Base-by-base conservation (phyloP, 2,888 invertebrate species). In the Acholoe squamosa region DNA sequence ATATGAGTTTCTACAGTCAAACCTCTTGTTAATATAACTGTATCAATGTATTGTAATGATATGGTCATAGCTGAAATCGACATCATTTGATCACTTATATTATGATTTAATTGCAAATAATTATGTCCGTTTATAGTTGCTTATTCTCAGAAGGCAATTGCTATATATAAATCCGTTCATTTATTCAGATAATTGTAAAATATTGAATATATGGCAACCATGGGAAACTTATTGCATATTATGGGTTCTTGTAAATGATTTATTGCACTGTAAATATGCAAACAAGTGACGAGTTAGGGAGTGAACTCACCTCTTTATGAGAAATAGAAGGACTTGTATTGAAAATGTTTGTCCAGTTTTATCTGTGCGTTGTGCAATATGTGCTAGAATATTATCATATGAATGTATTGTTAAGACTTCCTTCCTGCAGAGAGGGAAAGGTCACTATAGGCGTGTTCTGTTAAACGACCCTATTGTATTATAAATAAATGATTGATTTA, bases 331-430 rank as follows among this genome's bases (percentile, higher is more conserved):
- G n/a, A 61, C 61, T 61, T 61, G 61, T 28, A 25, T 71, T 25
- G 34, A 43, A 22, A 16, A 19, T 33, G 7, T 43, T 0, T 43
- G 80, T 34, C 14, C 33, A 34, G 3, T 80, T 80, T 33, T n/a
- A 19, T 10, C 33, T 80, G 22, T n/a, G 80, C 80, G 34, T 80
- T 80, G 80, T 80, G 80, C 80, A 80, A 80, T 80, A 80, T 80
- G 25, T 80, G 25, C 43, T 34, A 34, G 80, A 80, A 43, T 22
- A 43, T 80, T 12, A 22, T n/a, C n/a, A n/a, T 16, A 80, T 80
- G 33, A 80, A 34, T 43, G 43, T 80, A 80, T 80, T 34, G n/a
- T 34, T 80, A 43, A 80, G 43, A 34, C 1, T 0, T 14, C 71
- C 71, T 28, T 71, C 28, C 31, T 71, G 71, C 14, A 28, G 71